phyloP scores from a whole-genome alignment of 2,113 vertebrate species.

The Malurus alboscapulatus region DNA sequence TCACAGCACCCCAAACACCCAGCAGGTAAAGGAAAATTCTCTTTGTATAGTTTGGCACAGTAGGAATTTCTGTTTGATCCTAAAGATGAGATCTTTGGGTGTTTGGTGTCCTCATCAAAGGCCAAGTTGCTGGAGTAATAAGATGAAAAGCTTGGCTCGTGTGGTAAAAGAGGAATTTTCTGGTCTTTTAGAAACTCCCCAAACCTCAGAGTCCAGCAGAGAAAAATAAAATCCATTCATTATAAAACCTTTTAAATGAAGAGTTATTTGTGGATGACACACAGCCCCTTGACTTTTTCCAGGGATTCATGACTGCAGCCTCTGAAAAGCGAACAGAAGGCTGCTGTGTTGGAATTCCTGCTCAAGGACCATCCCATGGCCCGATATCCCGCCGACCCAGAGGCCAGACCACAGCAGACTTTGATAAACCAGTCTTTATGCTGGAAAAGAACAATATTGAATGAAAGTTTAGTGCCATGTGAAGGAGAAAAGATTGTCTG shows the following conservation, averaged over 20 bases:
- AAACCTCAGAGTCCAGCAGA: not conserved
- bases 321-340: conserved; percentile 1
- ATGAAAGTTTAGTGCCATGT: not conserved
- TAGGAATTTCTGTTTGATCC: not conserved
- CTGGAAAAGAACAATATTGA: not conserved
- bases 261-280: not conserved
- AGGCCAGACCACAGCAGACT: not conserved
- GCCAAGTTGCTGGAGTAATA: not conserved
- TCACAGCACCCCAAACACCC: not conserved
- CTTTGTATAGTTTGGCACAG: accelerated
- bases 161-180: not conserved
- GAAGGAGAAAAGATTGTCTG: not conserved
- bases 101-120: not conserved
- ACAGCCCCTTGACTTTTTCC: not conserved
- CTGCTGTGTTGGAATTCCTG: not conserved
- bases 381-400: not conserved
- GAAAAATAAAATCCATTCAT: not conserved
- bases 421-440: not conserved
- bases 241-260: not conserved
- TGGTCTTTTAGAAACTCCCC: not conserved
- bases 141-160: not conserved
- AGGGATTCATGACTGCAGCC: not conserved
- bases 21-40: not conserved
- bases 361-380: not conserved
- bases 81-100: not conserved